Base-by-base conservation (phyloP, 2,888 invertebrate species). In the Heliconius hortense region DNA sequence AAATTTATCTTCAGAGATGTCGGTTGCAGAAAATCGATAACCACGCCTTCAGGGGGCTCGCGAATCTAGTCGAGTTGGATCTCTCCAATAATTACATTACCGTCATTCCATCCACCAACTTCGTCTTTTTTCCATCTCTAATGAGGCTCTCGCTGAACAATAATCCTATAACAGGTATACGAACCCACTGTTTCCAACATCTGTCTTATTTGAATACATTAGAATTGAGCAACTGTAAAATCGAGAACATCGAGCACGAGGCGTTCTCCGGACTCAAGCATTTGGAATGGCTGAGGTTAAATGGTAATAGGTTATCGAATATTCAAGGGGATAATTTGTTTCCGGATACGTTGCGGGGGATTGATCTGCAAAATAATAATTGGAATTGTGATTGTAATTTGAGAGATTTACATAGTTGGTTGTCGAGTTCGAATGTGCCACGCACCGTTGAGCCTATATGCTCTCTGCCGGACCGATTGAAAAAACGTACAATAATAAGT, bases 311-410 rank as follows among this genome's bases (percentile, higher is more conserved):
- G 84, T 95, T 98, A 84, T 95, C 95, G 76, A 95, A 95, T 83
- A 95, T 97, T 82, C 95, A 95, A 85, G 97, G 96, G 68, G 94
- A 94, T 76, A 95, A 95, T 84, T 95, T 97, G 82, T 94, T 97
- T 73, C 97, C 97, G n/a, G 96, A 96, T 78, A 95, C 96, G 70
- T 92, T 98, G 81, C 96, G 97, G 82, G 97, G 97, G 76, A 95
- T 98, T 76, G 96, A 97, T 84, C 92, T 98, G 81, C 96, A 98
- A 87, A 96, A 96, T 87, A 98, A 98, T 94, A 96, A 97, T 80
- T 98, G 98, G 98, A 95, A 96, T 82, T 98, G 98, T 90, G 97
- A 98, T 89, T 98, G 98, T 89, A 95, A 96, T 82, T 94, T 98
- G 84, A 93, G 96, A 81, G 96, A 97, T 83, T 92, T 98, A 84